Conservation (phyloP, 2,888 invertebrate species). For the Oscheius sp. region DNA sequence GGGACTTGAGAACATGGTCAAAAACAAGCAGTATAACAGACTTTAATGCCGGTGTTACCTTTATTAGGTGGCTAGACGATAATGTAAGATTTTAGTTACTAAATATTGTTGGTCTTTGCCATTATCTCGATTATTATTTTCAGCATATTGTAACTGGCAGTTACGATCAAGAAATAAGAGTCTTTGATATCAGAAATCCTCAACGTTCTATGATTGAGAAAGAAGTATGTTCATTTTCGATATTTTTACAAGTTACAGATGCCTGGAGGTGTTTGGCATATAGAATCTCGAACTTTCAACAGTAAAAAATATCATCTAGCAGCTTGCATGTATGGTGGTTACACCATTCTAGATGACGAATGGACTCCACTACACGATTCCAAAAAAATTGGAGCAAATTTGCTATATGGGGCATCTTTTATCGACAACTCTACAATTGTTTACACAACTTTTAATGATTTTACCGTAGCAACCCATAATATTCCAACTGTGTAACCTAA, state of each 20-base stretch:
- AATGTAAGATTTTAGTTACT: slow-evolving; percentile 14
- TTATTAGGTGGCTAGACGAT: slow-evolving; percentile 29
- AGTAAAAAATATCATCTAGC: slow-evolving; percentile 20
- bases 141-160: slow-evolving; percentile 40
- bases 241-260: slow-evolving; percentile 30
- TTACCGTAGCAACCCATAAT: slow-evolving; percentile 10
- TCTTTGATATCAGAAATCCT: slow-evolving; percentile 42
- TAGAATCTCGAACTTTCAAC: slow-evolving; percentile 27
- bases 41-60: slow-evolving; percentile 51
- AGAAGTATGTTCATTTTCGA: slow-evolving; percentile 26
- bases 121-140: too few relatives aligned
- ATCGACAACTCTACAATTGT: not conserved
- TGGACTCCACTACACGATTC: slow-evolving; percentile 31
- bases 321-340: slow-evolving; percentile 52
- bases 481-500: not conserved
- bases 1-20: slow-evolving; percentile 36
- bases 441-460: slow-evolving; percentile 51
- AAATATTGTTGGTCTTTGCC: too few relatives aligned
- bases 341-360: slow-evolving; percentile 16
- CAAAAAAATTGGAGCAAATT: slow-evolving; percentile 34
- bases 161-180: slow-evolving; percentile 45
- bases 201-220: slow-evolving; percentile 31
- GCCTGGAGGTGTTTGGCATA: slow-evolving; percentile 49
- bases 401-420: slow-evolving; percentile 46
- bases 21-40: slow-evolving; percentile 28